Conservation (phyloP, 2,888 invertebrate species). For the Heliothis peltigera region DNA sequence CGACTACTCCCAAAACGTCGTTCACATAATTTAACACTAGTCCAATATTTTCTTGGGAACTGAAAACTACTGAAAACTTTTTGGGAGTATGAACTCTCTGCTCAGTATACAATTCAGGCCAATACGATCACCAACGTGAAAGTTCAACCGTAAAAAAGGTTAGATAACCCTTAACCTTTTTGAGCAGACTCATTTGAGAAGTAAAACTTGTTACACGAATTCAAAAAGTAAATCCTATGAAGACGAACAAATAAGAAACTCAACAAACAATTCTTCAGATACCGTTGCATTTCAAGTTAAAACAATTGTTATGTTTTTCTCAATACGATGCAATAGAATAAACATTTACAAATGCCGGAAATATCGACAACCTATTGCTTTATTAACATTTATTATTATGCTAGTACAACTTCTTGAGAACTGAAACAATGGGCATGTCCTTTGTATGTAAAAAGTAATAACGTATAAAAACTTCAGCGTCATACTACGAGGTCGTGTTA, state of each 20-base stretch:
- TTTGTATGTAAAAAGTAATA: conserved; percentile 27
- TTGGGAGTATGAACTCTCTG: too few species aligned
- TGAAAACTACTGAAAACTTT: too few species aligned
- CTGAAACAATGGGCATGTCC: conserved; percentile 35
- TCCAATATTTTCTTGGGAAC: too few species aligned
- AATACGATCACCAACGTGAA: background rate
- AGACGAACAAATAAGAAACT: too few species aligned
- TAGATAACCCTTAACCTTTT: too few species aligned
- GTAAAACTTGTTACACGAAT: too few species aligned
- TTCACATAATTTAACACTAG: too few species aligned
- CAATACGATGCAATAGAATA: background rate
- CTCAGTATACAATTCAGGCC: background rate
- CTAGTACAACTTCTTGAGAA: background rate
- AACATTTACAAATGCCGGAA: background rate
- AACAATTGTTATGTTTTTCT: background rate
- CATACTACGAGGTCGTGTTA: conserved; percentile 5
- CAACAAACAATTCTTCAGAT: too few species aligned
- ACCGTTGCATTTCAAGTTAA: too few species aligned
- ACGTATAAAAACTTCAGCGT: conserved; percentile 17
- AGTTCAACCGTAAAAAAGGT: background rate
- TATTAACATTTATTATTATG: background rate
- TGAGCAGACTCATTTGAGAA: too few species aligned
- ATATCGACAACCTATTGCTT: conserved; percentile 2
- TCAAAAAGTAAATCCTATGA: too few species aligned
- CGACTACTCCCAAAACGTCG: too few species aligned